A percentile compares a stretch with the other conserved stretches of the same genome.
Conservation (phyloP, 2,888 invertebrate species). For the Drosophila meridionalis region DNA sequence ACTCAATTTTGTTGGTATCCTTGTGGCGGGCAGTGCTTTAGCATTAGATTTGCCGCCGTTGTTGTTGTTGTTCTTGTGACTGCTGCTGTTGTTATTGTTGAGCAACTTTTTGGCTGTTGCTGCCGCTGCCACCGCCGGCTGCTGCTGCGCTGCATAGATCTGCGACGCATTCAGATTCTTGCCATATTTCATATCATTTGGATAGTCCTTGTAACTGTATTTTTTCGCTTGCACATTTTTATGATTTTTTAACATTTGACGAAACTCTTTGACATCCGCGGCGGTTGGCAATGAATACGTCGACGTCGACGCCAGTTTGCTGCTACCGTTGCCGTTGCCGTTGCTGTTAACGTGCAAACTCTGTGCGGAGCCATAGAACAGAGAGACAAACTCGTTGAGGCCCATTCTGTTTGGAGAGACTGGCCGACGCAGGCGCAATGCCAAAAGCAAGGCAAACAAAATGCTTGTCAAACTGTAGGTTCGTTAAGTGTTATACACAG, state of each 20-base stretch:
- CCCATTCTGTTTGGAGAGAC: conserved; percentile 73
- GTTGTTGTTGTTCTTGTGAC: conserved; percentile 70
- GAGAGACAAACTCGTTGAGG: conserved; percentile 84
- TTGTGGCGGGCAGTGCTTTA: conserved; percentile 62
- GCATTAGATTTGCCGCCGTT: conserved; percentile 21
- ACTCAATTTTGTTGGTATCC: conserved; percentile 68
- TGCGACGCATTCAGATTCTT: conserved; percentile 60
- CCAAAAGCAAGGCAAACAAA: conserved; percentile 14
- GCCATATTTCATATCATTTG: conserved; percentile 78
- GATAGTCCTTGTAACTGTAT: conserved; percentile 79
- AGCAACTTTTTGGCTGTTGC: conserved; percentile 57
- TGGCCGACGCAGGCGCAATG: conserved; percentile 53
- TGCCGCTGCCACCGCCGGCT: conserved; percentile 19
- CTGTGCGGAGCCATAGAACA: conserved; percentile 84
- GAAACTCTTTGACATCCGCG: conserved; percentile 75
- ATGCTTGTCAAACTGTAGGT: conserved; percentile 52
- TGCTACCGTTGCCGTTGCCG: conserved; percentile 29
- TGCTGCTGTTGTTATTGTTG: conserved; percentile 34
- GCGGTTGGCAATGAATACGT: conserved; percentile 72
- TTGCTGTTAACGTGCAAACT: conserved; percentile 66
- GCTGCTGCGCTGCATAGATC: conserved; percentile 37
- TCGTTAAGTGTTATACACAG: conserved; percentile 58
- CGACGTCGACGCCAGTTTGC: conserved; percentile 67
- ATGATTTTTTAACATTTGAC: conserved; percentile 83
- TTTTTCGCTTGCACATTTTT: conserved; percentile 81